A percentile compares a stretch with the other conserved stretches of the same genome.
phyloP scores from a whole-genome alignment of 2,888 invertebrate species.

The Trissoscelio sp. region DNA sequence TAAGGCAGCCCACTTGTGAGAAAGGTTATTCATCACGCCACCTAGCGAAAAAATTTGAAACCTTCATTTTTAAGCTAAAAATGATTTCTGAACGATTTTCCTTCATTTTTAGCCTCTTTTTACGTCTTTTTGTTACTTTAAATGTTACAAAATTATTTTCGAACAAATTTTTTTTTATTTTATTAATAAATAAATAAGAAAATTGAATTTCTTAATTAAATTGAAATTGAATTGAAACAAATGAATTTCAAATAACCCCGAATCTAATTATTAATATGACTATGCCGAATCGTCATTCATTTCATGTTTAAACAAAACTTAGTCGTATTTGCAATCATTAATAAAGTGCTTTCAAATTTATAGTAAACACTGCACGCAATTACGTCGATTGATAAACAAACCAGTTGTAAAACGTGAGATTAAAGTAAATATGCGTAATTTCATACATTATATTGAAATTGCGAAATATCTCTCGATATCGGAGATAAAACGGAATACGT shows the following conservation, averaged over 20 bases:
- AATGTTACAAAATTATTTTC: no score
- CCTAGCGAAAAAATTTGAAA: no score
- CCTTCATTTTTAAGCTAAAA: no score
- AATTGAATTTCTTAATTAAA: no score
- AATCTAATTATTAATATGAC: not conserved
- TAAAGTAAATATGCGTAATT: slow-evolving; percentile 1
- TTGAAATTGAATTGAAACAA: not conserved
- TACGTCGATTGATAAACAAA: slow-evolving; percentile 6
- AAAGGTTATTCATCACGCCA: no score
- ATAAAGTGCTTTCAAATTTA: slow-evolving; percentile 1
- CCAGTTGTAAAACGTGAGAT: slow-evolving; percentile 11
- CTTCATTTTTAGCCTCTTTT: no score
- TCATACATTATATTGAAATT: not conserved
- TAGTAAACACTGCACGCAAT: not conserved
- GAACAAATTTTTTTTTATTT: no score
- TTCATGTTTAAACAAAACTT: not conserved
- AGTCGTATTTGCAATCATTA: not conserved
- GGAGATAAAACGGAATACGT: not conserved
- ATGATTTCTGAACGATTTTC: no score
- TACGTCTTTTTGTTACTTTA: no score
- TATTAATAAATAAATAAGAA: no score
- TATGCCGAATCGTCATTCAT: not conserved
- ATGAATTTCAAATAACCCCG: no score
- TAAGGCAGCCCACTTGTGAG: no score
- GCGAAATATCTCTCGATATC: slow-evolving; percentile 14